Evolutionary conservation across 2,888 invertebrate genomes (phyloP).

Genomic region (Patella ulyssiponensis): DNA sequence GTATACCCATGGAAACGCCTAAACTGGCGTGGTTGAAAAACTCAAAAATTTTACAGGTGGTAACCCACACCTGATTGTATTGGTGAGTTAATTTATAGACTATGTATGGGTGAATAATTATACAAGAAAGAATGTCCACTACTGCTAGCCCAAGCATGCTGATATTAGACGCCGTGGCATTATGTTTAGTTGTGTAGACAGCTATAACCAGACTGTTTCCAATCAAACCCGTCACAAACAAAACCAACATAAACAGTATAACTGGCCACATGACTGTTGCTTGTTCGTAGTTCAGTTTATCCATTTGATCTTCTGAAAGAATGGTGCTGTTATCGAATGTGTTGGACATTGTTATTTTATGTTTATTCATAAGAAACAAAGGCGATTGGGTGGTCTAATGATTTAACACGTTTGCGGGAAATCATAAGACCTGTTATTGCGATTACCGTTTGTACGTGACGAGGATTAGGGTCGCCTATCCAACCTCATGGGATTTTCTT

Average conservation of each 20-base stretch:
- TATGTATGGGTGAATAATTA: conserved; percentile 45
- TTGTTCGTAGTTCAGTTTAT: conserved; percentile 18
- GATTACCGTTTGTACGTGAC: too few relatives aligned
- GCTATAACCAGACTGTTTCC: conserved; percentile 46
- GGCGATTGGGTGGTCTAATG: too few relatives aligned
- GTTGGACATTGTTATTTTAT: too few relatives aligned
- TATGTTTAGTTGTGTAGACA: conserved; percentile 33
- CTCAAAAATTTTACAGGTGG: conserved; percentile 45
- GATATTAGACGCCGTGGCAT: conserved; percentile 35
- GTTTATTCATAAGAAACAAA: too few relatives aligned
- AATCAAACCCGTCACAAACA: conserved; percentile 36
- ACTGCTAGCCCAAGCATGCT: conserved; percentile 43
- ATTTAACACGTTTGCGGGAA: too few relatives aligned
- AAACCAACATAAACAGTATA: conserved; percentile 41
- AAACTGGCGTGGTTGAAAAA: conserved; percentile 42
- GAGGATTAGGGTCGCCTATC: too few relatives aligned
- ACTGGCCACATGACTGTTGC: conserved; percentile 29
- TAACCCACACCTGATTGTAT: conserved; percentile 38
- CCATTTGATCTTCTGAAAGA: not conserved
- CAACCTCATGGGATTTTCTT: too few relatives aligned
- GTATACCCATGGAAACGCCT: conserved; percentile 30
- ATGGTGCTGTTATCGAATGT: too few relatives aligned
- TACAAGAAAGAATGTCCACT: conserved; percentile 45
- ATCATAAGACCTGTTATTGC: too few relatives aligned
- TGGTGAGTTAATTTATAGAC: conserved; percentile 42